Evolutionary conservation across 2,113 vertebrate species (phyloP).

Genomic region (Onychorhynchus coronatus): DNA sequence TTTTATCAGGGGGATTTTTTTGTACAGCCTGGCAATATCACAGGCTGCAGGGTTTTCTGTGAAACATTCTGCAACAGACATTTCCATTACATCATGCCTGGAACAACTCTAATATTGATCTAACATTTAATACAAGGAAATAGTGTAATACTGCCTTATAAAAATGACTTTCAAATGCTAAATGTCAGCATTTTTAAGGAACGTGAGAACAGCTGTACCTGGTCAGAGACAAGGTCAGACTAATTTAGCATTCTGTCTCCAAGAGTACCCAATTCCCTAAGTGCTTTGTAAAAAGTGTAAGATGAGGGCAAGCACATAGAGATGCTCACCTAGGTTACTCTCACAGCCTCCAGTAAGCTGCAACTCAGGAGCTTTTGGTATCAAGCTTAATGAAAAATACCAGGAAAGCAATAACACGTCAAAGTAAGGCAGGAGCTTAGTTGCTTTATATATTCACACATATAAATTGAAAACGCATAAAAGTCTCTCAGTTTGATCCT

Average conservation of each 20-base stretch:
- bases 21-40: too few relatives aligned
- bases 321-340: not conserved
- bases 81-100: slow-evolving; percentile 44
- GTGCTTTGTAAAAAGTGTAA: slow-evolving; percentile 23
- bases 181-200: slow-evolving; percentile 56
- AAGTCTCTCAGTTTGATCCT: not conserved
- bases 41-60: not conserved
- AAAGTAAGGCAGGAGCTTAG: not conserved
- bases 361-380: slow-evolving; percentile 25
- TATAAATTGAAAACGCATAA: not conserved
- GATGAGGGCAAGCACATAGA: not conserved
- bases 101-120: slow-evolving; percentile 46
- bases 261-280: slow-evolving; percentile 25
- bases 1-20: too few relatives aligned
- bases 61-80: not conserved
- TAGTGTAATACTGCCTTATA: slow-evolving; percentile 33
- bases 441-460: not conserved
- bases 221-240: slow-evolving; percentile 42
- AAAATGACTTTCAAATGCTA: slow-evolving; percentile 46
- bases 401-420: slow-evolving; percentile 17
- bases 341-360: not conserved
- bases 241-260: slow-evolving; percentile 43
- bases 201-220: slow-evolving; percentile 47
- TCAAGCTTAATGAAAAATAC: slow-evolving; percentile 47
- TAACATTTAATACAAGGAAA: slow-evolving; percentile 36